Percentiles rank a stretch among this genome's conserved stretches.
phyloP scores from a whole-genome alignment of 2,797 vertebrate genomes.

The Poeciliopsis paucimaculata region DNA sequence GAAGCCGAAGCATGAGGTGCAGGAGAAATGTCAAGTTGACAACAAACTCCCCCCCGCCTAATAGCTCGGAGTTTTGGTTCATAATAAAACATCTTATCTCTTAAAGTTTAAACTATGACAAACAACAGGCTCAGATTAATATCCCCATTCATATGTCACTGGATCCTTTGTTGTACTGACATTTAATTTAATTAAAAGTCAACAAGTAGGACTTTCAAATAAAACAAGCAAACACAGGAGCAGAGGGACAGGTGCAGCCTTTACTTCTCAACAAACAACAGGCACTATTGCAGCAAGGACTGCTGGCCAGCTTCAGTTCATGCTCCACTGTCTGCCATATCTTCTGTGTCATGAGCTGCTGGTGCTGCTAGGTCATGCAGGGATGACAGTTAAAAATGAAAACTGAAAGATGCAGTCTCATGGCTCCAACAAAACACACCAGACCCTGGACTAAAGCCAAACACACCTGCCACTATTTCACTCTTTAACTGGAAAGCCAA shows the following conservation, averaged over 20 bases:
- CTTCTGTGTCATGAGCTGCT: slow-evolving; percentile 54
- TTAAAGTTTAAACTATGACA: slow-evolving; percentile 21
- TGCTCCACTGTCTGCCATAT: slow-evolving; percentile 57
- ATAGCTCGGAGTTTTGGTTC: neutral
- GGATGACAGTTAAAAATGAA: slow-evolving; percentile 64
- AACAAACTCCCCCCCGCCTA: too few relatives aligned
- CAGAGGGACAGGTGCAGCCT: slow-evolving; percentile 52
- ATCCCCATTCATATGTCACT: slow-evolving; percentile 10
- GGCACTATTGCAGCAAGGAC: slow-evolving; percentile 54
- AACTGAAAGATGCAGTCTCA: slow-evolving; percentile 46
- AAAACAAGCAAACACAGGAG: slow-evolving; percentile 19
- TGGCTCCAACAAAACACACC: slow-evolving; percentile 41
- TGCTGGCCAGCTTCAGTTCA: slow-evolving; percentile 54
- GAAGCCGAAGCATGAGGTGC: slow-evolving; percentile 19
- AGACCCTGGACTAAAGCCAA: slow-evolving; percentile 39
- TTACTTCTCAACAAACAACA: slow-evolving; percentile 46
- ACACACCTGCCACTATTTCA: slow-evolving; percentile 24
- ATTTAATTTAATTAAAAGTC: slow-evolving; percentile 23
- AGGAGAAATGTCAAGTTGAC: slow-evolving; percentile 6
- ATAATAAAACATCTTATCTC: slow-evolving; percentile 17
- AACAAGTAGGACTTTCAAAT: slow-evolving; percentile 37
- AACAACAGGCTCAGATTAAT: slow-evolving; percentile 10
- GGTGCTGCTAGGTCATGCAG: slow-evolving; percentile 57
- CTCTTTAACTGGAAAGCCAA: slow-evolving; percentile 24
- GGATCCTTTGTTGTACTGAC: slow-evolving; percentile 19